phyloP scores from a whole-genome alignment of 2,888 invertebrate genomes.

The Zygothrica quintamaculata region DNA sequence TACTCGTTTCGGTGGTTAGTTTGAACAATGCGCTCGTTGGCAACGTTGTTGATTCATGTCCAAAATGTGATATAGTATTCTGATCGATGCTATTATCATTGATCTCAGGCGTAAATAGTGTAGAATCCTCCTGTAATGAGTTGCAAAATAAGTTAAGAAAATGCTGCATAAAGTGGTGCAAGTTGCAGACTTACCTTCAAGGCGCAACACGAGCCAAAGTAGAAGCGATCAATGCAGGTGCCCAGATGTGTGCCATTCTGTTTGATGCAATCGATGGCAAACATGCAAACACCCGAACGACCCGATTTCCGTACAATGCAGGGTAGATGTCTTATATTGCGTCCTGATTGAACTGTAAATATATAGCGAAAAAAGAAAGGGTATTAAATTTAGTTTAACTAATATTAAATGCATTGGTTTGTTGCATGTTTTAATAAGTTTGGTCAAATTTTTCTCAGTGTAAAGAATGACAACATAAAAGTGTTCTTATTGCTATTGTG shows the following conservation, averaged over 20 bases:
- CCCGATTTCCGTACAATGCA: conserved; percentile 93
- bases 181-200: conserved; percentile 85
- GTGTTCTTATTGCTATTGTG: conserved; percentile 39
- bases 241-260: conserved; percentile 95
- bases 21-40: conserved; percentile 81
- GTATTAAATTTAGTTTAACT: too few relatives aligned
- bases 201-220: conserved; percentile 96
- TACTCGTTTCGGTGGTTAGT: conserved; percentile 74
- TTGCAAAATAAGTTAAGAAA: background rate
- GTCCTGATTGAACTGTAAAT: conserved; percentile 89
- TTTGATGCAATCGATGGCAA: conserved; percentile 95
- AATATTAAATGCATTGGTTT: too few relatives aligned
- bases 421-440: too few relatives aligned
- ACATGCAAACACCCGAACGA: conserved; percentile 95
- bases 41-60: conserved; percentile 82
- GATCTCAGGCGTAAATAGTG: conserved; percentile 82
- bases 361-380: background rate
- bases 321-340: conserved; percentile 94
- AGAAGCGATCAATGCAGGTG: conserved; percentile 96
- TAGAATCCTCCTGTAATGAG: conserved; percentile 57
- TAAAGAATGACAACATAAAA: background rate
- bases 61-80: conserved; percentile 84
- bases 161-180: background rate
- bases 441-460: conserved; percentile 18
- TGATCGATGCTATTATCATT: conserved; percentile 85